Evolutionary conservation across 2,113 vertebrate genomes (phyloP).

Genomic region (Lampris megalopsis): DNA sequence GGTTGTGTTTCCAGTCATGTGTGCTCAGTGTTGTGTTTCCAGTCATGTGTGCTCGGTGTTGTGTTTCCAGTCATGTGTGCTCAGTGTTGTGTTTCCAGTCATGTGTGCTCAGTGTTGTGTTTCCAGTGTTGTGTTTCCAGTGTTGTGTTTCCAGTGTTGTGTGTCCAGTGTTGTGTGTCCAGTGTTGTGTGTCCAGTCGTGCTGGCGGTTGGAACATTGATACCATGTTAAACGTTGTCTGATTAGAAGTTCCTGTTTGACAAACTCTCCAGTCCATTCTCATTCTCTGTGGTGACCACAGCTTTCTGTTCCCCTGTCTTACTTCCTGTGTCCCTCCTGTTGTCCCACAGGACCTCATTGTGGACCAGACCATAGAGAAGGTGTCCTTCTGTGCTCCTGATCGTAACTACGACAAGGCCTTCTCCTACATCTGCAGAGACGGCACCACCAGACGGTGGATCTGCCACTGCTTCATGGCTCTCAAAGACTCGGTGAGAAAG

Average conservation of each 20-base stretch:
- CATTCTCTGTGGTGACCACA: background rate
- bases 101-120: too few relatives aligned
- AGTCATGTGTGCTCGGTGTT: too few relatives aligned
- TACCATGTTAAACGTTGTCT: conserved; percentile 13
- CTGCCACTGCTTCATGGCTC: conserved; percentile 94
- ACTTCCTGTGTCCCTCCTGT: background rate
- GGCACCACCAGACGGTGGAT: conserved; percentile 94
- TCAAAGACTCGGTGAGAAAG: conserved; percentile 91
- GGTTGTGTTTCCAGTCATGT: too few relatives aligned
- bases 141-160: background rate
- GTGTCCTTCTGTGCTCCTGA: conserved; percentile 95
- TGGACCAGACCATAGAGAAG: conserved; percentile 96
- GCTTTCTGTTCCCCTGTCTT: conserved; percentile 1
- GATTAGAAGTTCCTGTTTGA: conserved; percentile 9
- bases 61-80: too few relatives aligned
- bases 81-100: too few relatives aligned
- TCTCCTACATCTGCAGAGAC: conserved; percentile 94
- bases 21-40: too few relatives aligned
- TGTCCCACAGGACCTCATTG: conserved; percentile 88
- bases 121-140: too few relatives aligned
- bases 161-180: background rate
- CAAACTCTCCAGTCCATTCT: conserved; percentile 7
- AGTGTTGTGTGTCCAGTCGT: background rate
- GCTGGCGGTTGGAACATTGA: background rate
- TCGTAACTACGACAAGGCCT: conserved; percentile 94